phyloP scores from a whole-genome alignment of 2,113 vertebrate genomes.

The Smithornis capensis region DNA sequence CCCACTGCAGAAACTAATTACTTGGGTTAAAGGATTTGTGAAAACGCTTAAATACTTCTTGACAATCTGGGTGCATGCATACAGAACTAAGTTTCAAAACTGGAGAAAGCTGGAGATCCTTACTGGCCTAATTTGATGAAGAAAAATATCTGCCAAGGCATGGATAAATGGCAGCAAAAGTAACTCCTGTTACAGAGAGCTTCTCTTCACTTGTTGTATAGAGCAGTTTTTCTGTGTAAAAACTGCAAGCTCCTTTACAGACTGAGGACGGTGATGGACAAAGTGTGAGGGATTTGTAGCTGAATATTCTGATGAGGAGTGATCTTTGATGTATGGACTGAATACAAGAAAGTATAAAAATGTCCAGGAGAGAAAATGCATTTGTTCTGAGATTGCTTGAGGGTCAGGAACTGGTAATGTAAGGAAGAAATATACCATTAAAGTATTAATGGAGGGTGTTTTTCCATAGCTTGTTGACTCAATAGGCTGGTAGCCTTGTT shows the following conservation, averaged over 20 bases:
- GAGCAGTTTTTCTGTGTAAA: background rate
- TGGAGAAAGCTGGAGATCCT: background rate
- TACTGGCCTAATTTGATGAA: background rate
- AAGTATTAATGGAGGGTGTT: background rate
- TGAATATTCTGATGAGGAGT: background rate
- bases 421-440: background rate
- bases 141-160: background rate
- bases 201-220: background rate
- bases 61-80: background rate
- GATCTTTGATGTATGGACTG: background rate
- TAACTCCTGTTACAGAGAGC: background rate
- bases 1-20: background rate
- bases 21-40: background rate
- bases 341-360: background rate
- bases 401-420: background rate
- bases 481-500: background rate
- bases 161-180: background rate
- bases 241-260: background rate
- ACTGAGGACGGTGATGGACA: background rate
- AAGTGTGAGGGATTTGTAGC: background rate
- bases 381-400: background rate
- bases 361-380: background rate
- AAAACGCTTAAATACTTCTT: slow-evolving; percentile 11
- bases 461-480: background rate
- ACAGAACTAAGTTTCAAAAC: background rate